Percentiles rank a stretch among this genome's conserved stretches.
These are phyloP conservation scores for Acronicta psi DNA, from an alignment of 2,888 invertebrate species.

Conservation along the genomic window DNA sequence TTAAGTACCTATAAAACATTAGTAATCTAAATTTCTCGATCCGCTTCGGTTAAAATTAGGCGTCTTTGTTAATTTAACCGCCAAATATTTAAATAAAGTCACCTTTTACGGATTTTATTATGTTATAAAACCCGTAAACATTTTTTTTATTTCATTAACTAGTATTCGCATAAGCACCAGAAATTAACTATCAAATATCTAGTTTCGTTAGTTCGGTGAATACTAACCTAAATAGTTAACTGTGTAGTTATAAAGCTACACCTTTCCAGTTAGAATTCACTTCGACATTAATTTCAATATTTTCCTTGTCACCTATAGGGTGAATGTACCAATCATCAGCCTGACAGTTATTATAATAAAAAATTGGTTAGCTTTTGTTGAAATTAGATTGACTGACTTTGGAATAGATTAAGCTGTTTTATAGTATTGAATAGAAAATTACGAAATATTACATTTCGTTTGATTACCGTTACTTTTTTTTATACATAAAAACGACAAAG, in stretches of 20 bases:
- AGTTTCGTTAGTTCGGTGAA: too few relatives aligned
- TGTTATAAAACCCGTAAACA: too few relatives aligned
- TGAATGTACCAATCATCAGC: conserved; percentile 19
- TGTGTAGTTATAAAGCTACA: neutral
- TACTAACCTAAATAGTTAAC: neutral
- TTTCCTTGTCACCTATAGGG: conserved; percentile 15
- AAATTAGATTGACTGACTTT: conserved; percentile 16
- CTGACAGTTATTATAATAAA: conserved; percentile 5
- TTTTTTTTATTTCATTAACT: too few relatives aligned
- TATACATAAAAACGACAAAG: too few relatives aligned
- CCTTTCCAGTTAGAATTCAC: conserved; percentile 6
- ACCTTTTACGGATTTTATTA: too few relatives aligned
- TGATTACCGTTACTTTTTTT: too few relatives aligned
- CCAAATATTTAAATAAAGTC: neutral
- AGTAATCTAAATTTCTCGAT: too few relatives aligned
- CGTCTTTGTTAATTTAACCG: too few relatives aligned
- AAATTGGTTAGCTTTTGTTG: conserved; percentile 7
- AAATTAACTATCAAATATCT: too few relatives aligned
- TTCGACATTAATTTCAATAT: conserved; percentile 9
- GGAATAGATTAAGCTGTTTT: conserved; percentile 9
- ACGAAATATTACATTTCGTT: neutral
- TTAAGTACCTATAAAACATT: too few relatives aligned
- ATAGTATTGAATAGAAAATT: conserved; percentile 1
- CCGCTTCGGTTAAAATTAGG: too few relatives aligned
- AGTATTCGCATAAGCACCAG: too few relatives aligned